phyloP scores from a whole-genome alignment of 2,888 invertebrate species.

The Chaetogeoica ovagalla region DNA sequence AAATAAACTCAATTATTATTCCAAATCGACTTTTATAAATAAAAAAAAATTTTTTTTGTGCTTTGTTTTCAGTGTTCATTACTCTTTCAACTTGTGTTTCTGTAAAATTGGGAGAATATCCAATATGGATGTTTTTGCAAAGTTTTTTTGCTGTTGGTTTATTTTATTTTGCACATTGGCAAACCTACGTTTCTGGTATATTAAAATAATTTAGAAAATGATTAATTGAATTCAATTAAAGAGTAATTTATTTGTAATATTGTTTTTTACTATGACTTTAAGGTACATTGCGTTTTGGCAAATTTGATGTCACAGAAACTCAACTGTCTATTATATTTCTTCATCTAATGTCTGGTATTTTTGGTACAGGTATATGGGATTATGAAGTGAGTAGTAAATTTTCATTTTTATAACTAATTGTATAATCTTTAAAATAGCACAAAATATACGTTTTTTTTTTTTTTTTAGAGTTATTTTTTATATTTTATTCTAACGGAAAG shows the following conservation, averaged over 20 bases:
- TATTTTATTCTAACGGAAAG: too few relatives aligned
- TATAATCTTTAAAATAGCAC: too few relatives aligned
- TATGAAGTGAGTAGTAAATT: conserved; percentile 64
- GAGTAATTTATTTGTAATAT: not conserved
- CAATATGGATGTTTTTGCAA: conserved; percentile 93
- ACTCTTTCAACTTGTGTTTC: conserved; percentile 94
- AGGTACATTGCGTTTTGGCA: conserved; percentile 84
- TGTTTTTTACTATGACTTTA: conserved; percentile 35
- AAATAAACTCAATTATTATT: conserved; percentile 9
- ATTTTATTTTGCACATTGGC: conserved; percentile 99
- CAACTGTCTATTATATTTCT: conserved; percentile 90
- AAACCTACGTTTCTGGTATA: conserved; percentile 93
- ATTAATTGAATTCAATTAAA: too few relatives aligned
- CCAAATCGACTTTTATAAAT: not conserved
- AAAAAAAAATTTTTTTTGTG: not conserved
- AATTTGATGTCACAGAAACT: conserved; percentile 96
- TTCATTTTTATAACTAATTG: not conserved
- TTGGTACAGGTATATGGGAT: conserved; percentile 87
- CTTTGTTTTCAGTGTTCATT: conserved; percentile 76
- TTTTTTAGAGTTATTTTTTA: not conserved
- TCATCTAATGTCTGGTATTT: conserved; percentile 81
- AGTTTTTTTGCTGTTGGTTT: conserved; percentile 92
- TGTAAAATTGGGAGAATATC: conserved; percentile 87
- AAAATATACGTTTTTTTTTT: too few relatives aligned
- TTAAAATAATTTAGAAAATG: conserved; percentile 24